Base-by-base conservation (phyloP, 2,888 invertebrate genomes). In the Drosophila infuscata region DNA sequence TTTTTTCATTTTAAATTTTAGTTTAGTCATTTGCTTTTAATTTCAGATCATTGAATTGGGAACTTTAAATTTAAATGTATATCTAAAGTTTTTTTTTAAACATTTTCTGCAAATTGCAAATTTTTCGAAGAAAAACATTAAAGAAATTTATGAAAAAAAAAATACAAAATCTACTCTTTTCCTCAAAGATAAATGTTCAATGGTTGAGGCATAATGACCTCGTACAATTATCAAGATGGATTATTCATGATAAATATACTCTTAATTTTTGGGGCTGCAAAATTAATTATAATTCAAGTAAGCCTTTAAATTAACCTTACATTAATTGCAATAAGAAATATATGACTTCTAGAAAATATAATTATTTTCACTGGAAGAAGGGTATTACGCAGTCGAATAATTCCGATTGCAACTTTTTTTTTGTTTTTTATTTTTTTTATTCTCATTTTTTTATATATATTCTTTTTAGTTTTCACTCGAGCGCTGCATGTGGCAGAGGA, bases 391-490 rank as follows among this genome's bases (percentile, higher is more conserved):
- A n/a, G 51, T 51, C 51, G 51, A 11, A 11, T 11, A 3, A 51
- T 7, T n/a, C 17, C n/a, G 17, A 29, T 30, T 30, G 5, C 15
- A 30, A 3, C n/a, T 3, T 3, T 29, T 51, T 51, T 17, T 30
- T 6, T 48, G 25, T 25, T 15, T 25, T 25, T 41, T 25, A 1
- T 38, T 38, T 17, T 17, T 17, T 17, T 38, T 38, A 5, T 12
- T 12, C 12, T 17, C 17, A 38, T 17, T 46, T 25, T 61, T 41
- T 61, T 52, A 54, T 72, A 32, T 33, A 20, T 30, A 17, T 12
- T 15, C 36, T 38, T 65, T 64, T 48, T 66, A 76, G 59, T 79
- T 82, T 74, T 70, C 79, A 86, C 83, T 89, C 75, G 81, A 75
- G 84, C 82, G 68, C 59, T 61, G 71, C 63, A 49, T 74, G 67